Conservation (phyloP, 2,888 invertebrate species). For the Agrotis puta region DNA sequence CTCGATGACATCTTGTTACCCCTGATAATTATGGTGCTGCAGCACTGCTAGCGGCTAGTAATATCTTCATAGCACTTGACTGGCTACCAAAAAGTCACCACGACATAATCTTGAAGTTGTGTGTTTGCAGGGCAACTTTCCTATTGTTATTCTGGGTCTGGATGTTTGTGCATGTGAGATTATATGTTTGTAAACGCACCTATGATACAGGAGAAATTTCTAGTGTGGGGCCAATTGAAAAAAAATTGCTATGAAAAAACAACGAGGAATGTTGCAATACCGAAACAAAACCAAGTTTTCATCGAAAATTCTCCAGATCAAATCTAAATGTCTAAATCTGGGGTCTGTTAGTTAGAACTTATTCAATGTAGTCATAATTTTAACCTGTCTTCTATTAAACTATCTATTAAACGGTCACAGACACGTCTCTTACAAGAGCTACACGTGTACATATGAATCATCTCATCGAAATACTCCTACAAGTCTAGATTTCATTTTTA, state of each 20-base stretch:
- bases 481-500: slow-evolving; percentile 49
- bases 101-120: too few species aligned
- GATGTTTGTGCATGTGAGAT: background rate
- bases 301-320: background rate
- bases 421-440: slow-evolving; percentile 21
- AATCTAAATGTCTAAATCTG: too few species aligned
- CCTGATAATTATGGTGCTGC: too few species aligned
- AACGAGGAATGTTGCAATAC: background rate
- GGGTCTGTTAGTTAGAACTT: background rate
- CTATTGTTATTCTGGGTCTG: background rate
- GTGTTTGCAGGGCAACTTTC: too few species aligned
- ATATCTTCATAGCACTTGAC: too few species aligned
- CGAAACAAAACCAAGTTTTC: background rate
- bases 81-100: too few species aligned
- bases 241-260: background rate
- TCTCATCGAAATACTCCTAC: slow-evolving; percentile 24
- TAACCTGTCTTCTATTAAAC: slow-evolving; percentile 19
- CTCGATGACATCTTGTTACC: too few species aligned
- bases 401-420: slow-evolving; percentile 2
- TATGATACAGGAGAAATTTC: too few species aligned
- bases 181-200: background rate
- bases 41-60: too few species aligned
- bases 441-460: slow-evolving; percentile 49
- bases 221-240: too few species aligned
- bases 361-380: background rate